A percentile compares a stretch with the other conserved stretches of the same genome.
phyloP scores from a whole-genome alignment of 1,140 invertebrate species.

The Meloidogyne exigua region DNA sequence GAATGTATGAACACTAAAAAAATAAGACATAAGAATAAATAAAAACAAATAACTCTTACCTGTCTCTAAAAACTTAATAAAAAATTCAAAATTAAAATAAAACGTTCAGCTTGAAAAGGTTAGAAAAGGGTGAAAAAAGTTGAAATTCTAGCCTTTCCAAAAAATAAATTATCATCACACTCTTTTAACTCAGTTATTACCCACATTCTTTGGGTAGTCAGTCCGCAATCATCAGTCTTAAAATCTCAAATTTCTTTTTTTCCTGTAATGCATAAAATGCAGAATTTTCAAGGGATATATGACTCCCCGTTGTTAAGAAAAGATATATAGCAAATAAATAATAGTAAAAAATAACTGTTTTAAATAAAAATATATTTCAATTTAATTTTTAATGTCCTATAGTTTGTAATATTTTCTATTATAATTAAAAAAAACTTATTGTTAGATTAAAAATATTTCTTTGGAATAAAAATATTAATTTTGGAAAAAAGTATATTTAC shows the following conservation, averaged over 20 bases:
- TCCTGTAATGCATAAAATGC: not conserved
- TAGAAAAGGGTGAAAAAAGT: not conserved
- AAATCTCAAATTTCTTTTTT: not conserved
- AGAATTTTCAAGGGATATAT: not conserved
- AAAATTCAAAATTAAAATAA: not conserved
- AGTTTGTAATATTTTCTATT: not conserved
- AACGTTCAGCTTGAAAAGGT: not conserved
- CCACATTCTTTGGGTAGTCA: not conserved
- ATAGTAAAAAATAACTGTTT: slow-evolving; percentile 1
- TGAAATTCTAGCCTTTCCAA: not conserved
- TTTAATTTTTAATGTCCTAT: not conserved
- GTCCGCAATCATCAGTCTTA: not conserved
- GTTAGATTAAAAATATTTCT: not conserved
- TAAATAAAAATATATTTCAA: not conserved
- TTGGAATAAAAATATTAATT: slow-evolving; percentile 1
- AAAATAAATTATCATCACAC: not conserved
- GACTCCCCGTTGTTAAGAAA: not conserved
- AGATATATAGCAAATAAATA: not conserved
- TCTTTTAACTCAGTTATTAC: not conserved
- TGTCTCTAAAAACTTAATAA: too few species aligned
- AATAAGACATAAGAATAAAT: not conserved
- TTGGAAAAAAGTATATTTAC: not conserved
- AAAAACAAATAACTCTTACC: too few species aligned
- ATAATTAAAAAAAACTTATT: not conserved
- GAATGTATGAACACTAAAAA: not conserved